These are phyloP conservation scores for Hippocampus mohnikei DNA, from an alignment of 2,113 vertebrate species.

Conservation along the genomic window DNA sequence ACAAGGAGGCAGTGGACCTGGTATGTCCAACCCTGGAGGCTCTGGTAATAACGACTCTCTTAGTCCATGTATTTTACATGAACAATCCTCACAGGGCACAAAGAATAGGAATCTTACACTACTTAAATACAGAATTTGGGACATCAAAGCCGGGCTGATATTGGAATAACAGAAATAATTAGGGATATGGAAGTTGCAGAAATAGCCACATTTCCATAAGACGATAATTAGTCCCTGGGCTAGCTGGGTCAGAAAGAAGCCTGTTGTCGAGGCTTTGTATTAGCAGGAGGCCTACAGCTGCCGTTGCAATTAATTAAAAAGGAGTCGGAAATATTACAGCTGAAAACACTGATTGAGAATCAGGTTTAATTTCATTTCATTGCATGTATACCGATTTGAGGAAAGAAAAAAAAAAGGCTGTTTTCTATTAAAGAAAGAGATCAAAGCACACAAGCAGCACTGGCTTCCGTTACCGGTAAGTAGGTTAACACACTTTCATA, in stretches of 20 bases:
- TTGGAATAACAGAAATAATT: constrained; percentile 99
- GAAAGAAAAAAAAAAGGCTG: constrained; percentile 33
- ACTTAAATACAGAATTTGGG: constrained; percentile 98
- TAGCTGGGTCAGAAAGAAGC: constrained; percentile 75
- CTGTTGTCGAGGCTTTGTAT: constrained; percentile 61
- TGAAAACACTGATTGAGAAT: constrained; percentile 54
- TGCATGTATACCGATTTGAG: constrained; percentile 11
- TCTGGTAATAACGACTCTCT: constrained; percentile 88
- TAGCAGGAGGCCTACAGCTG: constrained; percentile 46
- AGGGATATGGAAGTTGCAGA: constrained; percentile 94
- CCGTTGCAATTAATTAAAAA: constrained; percentile 60
- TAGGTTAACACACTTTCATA: constrained; percentile 51
- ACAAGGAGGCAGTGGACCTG: constrained; percentile 65
- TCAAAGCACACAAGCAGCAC: constrained; percentile 20
- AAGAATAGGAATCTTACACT: constrained; percentile 91
- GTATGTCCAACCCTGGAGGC: constrained; percentile 88
- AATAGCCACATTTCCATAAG: constrained; percentile 98
- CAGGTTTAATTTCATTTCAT: constrained; percentile 31
- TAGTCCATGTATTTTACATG: constrained; percentile 94
- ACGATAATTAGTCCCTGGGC: constrained; percentile 97
- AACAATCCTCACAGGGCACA: constrained; percentile 90
- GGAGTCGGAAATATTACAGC: constrained; percentile 34
- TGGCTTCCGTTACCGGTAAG: constrained; percentile 29
- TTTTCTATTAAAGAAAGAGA: constrained; percentile 30
- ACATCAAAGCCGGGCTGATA: constrained; percentile 95